These are phyloP conservation scores for Oscheius sp. DNA, from an alignment of 2,888 invertebrate genomes.

Conservation along the genomic window DNA sequence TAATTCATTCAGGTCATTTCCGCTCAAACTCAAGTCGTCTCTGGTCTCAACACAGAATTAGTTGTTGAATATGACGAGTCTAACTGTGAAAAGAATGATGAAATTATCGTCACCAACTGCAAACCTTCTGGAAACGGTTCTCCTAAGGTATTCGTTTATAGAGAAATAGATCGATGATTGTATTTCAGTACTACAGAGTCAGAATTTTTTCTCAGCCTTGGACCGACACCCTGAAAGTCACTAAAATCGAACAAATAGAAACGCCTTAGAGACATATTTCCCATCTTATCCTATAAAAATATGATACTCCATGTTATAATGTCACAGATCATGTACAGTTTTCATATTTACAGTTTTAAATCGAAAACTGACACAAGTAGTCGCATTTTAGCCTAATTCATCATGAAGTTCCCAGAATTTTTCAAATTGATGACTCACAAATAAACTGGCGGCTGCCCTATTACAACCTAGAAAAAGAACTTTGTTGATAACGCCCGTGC, in stretches of 20 bases:
- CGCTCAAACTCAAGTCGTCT: conserved; percentile 56
- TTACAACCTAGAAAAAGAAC: too few species aligned
- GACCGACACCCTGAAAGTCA: conserved; percentile 17
- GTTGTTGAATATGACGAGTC: conserved; percentile 51
- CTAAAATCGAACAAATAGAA: not conserved
- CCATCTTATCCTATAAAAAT: too few species aligned
- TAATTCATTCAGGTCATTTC: conserved; percentile 41
- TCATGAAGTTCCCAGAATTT: not conserved
- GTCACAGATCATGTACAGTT: too few species aligned
- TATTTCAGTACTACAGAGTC: conserved; percentile 1
- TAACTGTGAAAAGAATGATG: conserved; percentile 38
- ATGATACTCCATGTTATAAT: too few species aligned
- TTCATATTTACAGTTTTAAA: too few species aligned
- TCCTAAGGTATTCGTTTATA: not conserved
- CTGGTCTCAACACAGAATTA: conserved; percentile 46
- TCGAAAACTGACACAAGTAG: too few species aligned
- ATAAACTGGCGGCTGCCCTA: too few species aligned
- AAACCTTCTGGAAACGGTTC: not conserved
- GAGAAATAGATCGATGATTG: not conserved
- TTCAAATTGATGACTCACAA: not conserved
- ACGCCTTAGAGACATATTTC: too few species aligned
- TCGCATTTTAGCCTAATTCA: too few species aligned
- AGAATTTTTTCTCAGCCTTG: conserved; percentile 10
- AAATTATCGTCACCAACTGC: not conserved
- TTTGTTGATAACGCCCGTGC: too few species aligned